Percentiles rank a stretch among this genome's conserved stretches.
Conservation (phyloP, 2,113 vertebrate genomes). For the Scomber scombrus region DNA sequence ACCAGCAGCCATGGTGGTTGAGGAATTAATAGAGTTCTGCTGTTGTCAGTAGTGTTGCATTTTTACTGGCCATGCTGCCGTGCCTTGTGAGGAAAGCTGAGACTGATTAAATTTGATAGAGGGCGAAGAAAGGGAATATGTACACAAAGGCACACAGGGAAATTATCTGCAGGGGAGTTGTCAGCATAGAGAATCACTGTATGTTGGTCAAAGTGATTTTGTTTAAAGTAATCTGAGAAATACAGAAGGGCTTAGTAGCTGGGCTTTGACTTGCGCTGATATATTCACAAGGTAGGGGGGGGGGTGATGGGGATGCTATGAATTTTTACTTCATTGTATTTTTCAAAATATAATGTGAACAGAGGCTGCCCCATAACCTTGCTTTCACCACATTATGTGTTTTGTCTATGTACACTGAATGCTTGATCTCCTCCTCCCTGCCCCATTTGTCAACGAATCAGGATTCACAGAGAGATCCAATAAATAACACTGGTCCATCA, state of each 20-base stretch:
- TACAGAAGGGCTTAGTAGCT: slow-evolving; percentile 52
- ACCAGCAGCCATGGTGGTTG: slow-evolving; percentile 64
- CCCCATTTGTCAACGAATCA: slow-evolving; percentile 69
- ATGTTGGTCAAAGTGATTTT: slow-evolving; percentile 79
- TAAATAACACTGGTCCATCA: slow-evolving; percentile 79
- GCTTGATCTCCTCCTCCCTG: slow-evolving; percentile 49
- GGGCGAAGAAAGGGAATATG: slow-evolving; percentile 73
- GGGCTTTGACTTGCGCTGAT: slow-evolving; percentile 55
- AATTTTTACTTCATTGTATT: slow-evolving; percentile 65
- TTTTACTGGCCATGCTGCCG: slow-evolving; percentile 65
- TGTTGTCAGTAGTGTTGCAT: slow-evolving; percentile 75
- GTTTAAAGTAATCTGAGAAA: slow-evolving; percentile 78
- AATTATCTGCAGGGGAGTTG: slow-evolving; percentile 79
- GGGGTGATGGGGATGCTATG: slow-evolving; percentile 30
- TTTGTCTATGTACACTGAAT: slow-evolving; percentile 71
- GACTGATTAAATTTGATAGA: slow-evolving; percentile 84
- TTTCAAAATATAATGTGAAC: slow-evolving; percentile 43
- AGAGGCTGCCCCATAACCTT: slow-evolving; percentile 43
- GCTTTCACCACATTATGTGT: slow-evolving; percentile 66
- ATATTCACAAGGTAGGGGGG: slow-evolving; percentile 34
- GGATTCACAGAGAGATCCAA: slow-evolving; percentile 73
- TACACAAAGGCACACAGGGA: slow-evolving; percentile 71
- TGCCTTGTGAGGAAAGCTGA: slow-evolving; percentile 65
- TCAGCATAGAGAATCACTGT: slow-evolving; percentile 77
- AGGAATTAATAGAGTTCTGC: slow-evolving; percentile 81